Conservation (phyloP, 2,888 invertebrate species). For the Meta bourneti region DNA sequence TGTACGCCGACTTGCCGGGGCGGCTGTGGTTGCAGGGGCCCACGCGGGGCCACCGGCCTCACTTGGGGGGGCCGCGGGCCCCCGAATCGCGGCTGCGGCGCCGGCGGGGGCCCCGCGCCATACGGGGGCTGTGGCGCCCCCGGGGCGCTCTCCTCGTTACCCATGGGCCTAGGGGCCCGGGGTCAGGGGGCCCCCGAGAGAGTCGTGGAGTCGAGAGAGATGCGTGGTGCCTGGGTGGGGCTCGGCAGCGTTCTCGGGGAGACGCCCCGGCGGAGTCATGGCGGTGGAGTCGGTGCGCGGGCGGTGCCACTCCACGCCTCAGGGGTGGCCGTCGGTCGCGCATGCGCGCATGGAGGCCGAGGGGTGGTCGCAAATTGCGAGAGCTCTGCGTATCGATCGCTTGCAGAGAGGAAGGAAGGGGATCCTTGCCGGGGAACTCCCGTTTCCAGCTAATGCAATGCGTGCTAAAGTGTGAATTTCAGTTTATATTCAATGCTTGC, state of each 20-base stretch:
- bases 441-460: too few relatives aligned
- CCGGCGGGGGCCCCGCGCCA: slow-evolving; percentile 40
- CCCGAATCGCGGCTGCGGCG: slow-evolving; percentile 32
- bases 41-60: slow-evolving; percentile 8
- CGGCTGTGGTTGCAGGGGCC: slow-evolving; percentile 12
- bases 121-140: slow-evolving; percentile 31
- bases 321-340: background rate
- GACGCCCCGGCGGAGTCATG: background rate
- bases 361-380: background rate
- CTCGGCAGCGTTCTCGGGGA: slow-evolving; percentile 10
- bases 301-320: background rate
- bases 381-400: background rate
- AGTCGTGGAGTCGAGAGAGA: background rate
- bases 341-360: background rate
- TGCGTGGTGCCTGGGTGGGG: background rate
- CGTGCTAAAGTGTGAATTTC: too few relatives aligned
- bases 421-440: too few relatives aligned
- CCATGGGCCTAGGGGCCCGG: slow-evolving; percentile 71
- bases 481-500: too few relatives aligned
- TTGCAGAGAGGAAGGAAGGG: background rate
- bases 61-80: slow-evolving; percentile 45
- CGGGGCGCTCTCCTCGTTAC: slow-evolving; percentile 74
- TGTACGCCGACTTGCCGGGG: slow-evolving; percentile 72
- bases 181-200: slow-evolving; percentile 43
- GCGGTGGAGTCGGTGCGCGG: background rate